Conservation (phyloP, 2,888 invertebrate genomes). For the Diploptera punctata region DNA sequence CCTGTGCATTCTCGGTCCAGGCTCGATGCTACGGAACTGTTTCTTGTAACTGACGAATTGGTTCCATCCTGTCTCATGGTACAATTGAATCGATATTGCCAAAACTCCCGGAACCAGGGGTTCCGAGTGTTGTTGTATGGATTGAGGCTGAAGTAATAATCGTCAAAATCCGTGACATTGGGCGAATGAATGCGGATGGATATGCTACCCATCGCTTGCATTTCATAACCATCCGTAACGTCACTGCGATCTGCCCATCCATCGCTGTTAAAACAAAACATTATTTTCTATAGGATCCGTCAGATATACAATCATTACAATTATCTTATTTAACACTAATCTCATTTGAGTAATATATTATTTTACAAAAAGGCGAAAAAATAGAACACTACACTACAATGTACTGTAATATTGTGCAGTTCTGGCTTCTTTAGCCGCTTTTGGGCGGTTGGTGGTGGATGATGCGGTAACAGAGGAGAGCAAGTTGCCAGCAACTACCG, state of each 20-base stretch:
- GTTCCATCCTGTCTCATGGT: slow-evolving; percentile 51
- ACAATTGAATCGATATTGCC: slow-evolving; percentile 76
- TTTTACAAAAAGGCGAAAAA: too few relatives aligned
- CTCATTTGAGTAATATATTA: too few relatives aligned
- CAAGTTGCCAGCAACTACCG: too few relatives aligned
- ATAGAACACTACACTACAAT: too few relatives aligned
- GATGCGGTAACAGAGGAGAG: too few relatives aligned
- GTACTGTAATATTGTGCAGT: too few relatives aligned
- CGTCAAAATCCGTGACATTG: slow-evolving; percentile 67
- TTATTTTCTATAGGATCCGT: too few relatives aligned
- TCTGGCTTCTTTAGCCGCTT: too few relatives aligned
- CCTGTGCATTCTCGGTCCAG: slow-evolving; percentile 22
- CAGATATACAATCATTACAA: too few relatives aligned
- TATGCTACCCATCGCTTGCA: slow-evolving; percentile 71
- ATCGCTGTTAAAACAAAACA: slow-evolving; percentile 62
- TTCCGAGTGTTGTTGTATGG: slow-evolving; percentile 52
- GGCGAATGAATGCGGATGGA: slow-evolving; percentile 80
- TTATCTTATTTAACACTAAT: too few relatives aligned
- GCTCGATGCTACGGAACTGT: slow-evolving; percentile 38
- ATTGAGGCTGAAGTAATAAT: slow-evolving; percentile 70
- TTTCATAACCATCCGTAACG: slow-evolving; percentile 71
- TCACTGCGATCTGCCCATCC: slow-evolving; percentile 79
- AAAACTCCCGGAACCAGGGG: slow-evolving; percentile 76
- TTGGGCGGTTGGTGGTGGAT: too few relatives aligned
- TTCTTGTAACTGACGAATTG: slow-evolving; percentile 20